Evolutionary conservation across 2,113 vertebrate genomes (phyloP).

Genomic region (Leuciscus idus): DNA sequence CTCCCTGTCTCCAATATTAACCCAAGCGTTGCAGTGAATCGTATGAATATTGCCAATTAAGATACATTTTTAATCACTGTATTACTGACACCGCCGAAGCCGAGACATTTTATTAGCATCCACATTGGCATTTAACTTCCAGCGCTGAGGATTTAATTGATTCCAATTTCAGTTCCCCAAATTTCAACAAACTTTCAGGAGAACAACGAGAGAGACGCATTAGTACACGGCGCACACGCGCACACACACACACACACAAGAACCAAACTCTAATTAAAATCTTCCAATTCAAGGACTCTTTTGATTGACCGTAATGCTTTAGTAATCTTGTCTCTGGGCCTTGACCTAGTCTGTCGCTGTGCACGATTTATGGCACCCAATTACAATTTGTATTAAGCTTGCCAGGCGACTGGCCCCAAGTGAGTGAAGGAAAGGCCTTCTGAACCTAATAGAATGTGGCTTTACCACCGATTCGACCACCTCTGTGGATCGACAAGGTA

Average conservation of each 20-base stretch:
- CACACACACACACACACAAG: slow-evolving; percentile 39
- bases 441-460: slow-evolving; percentile 44
- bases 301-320: slow-evolving; percentile 67
- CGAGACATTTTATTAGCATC: slow-evolving; percentile 30
- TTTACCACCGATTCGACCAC: slow-evolving; percentile 45
- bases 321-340: slow-evolving; percentile 73
- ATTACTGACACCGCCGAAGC: slow-evolving; percentile 46
- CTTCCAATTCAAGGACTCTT: slow-evolving; percentile 61
- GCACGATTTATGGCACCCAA: slow-evolving; percentile 71
- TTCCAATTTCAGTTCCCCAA: slow-evolving; percentile 67
- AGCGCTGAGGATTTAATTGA: slow-evolving; percentile 55
- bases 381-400: slow-evolving; percentile 64
- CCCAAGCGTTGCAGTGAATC: slow-evolving; percentile 15
- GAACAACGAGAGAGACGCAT: slow-evolving; percentile 42
- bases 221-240: slow-evolving; percentile 16
- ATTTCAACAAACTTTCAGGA: slow-evolving; percentile 63
- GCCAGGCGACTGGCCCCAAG: slow-evolving; percentile 44
- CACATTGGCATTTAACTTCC: slow-evolving; percentile 39
- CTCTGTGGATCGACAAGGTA: neutral
- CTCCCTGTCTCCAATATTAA: slow-evolving; percentile 35
- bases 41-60: slow-evolving; percentile 42
- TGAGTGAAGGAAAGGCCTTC: slow-evolving; percentile 42
- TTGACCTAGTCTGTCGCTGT: slow-evolving; percentile 74
- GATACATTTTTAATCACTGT: slow-evolving; percentile 41
- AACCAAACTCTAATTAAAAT: slow-evolving; percentile 60